phyloP scores from a whole-genome alignment of 2,113 vertebrate species.

The Pollachius pollachius region DNA sequence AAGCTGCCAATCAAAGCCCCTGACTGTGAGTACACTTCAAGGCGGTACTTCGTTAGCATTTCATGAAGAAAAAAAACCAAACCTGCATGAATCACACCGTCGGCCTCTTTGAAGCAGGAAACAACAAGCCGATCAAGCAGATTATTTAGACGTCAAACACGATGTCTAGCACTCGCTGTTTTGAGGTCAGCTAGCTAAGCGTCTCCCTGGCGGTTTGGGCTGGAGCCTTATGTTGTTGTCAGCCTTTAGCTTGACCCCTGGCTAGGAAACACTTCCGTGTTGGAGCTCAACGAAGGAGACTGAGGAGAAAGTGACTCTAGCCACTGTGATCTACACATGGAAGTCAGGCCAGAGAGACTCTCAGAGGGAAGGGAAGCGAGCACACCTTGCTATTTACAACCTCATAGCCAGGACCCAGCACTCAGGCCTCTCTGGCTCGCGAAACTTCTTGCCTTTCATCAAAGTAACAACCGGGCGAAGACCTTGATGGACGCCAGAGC shows the following conservation, averaged over 20 bases:
- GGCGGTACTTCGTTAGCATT: constrained; percentile 47
- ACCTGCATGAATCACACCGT: constrained; percentile 40
- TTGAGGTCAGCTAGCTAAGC: constrained; percentile 29
- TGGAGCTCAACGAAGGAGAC: constrained; percentile 34
- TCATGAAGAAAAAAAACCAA: constrained; percentile 35
- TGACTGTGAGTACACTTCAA: constrained; percentile 51
- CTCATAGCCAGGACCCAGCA: too few relatives aligned
- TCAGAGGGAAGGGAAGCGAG: too few relatives aligned
- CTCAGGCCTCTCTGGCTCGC: too few relatives aligned
- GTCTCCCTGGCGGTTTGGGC: constrained; percentile 40
- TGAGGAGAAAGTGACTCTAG: constrained; percentile 33
- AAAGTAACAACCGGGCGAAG: too few relatives aligned
- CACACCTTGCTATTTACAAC: too few relatives aligned
- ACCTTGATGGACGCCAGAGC: too few relatives aligned
- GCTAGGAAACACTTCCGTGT: constrained; percentile 23
- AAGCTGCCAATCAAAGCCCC: constrained; percentile 64
- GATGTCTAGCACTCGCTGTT: constrained; percentile 19
- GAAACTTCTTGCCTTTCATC: too few relatives aligned
- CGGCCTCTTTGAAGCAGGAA: constrained; percentile 53
- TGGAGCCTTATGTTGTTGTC: constrained; percentile 33
- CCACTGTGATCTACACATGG: constrained; percentile 44
- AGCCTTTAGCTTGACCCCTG: constrained; percentile 34
- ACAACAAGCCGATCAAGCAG: constrained; percentile 47
- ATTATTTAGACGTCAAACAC: constrained; percentile 17
- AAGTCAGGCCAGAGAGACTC: too few relatives aligned